Base-by-base conservation (phyloP, 2,113 vertebrate genomes). In the Cyprinus carpio region DNA sequence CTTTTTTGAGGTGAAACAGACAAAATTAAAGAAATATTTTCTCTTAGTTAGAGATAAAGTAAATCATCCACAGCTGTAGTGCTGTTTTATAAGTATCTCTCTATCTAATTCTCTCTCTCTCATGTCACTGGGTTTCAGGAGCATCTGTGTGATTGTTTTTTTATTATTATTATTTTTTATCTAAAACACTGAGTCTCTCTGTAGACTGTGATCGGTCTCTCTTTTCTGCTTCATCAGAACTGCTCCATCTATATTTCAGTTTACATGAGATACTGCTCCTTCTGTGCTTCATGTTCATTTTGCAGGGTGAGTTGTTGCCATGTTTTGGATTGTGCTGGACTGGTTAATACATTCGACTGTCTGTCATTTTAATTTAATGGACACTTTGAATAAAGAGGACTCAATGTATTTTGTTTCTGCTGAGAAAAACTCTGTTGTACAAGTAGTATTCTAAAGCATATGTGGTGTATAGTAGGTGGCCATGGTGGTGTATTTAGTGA, bases 11-110 rank as follows among this genome's bases (percentile, higher is more conserved):
- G 40, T 43, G 40, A 43, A 43, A 43, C 9, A 43, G 40, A 43
- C 40, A 43, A 43, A 43, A 43, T 43, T 10, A 83, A 46, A 58
- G 6, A 37, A 46, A 60, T 75, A 84, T 84, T 84, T 84, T 64
- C 56, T 75, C 37, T 37, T 37, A 49, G n/a, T 25, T 18, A 69
- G 71, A 27, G 71, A 75, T n/a, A 0, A 75, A 40, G 16, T 84
- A 49, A 31, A 3, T 72, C 23, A 51, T 4, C 29, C 23, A 9
- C 27, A 43, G 60, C 23, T 84, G 16, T 64, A 20, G 16, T 31
- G 13, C 15, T 23, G n/a, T 27, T 75, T 74, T 49, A n/a, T n/a
- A 23, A 34, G 49, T 77, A 5, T 56, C 18, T 56, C 29, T n/a
- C 27, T 34, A 1, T 69, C 16, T 23, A 37, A 54, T 54, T 51